Percentiles rank a stretch among this genome's conserved stretches.
Evolutionary conservation across 2,113 vertebrate genomes (phyloP).

Genomic region (Leucosticte australis): DNA sequence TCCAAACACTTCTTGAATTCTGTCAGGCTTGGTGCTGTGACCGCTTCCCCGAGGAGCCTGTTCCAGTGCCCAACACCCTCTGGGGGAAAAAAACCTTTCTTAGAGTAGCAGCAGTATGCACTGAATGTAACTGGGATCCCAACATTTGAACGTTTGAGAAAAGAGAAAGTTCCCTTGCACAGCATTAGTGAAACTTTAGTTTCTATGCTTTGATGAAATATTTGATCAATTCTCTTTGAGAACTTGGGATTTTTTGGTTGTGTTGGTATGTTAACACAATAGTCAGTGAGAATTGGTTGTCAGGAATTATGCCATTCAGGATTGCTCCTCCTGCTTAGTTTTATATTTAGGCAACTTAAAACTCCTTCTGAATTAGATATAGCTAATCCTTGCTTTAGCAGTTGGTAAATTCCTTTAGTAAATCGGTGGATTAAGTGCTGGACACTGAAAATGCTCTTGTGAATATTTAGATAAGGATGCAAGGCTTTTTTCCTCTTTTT

Average conservation of each 20-base stretch:
- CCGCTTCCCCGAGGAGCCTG: neutral
- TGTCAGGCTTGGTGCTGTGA: neutral
- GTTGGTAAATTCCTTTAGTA: neutral
- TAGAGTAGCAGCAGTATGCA: fast-evolving
- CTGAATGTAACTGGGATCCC: neutral
- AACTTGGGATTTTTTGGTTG: neutral
- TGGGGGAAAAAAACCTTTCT: neutral
- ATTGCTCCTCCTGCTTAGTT: neutral
- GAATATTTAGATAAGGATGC: neutral
- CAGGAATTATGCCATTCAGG: neutral
- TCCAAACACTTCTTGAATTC: neutral
- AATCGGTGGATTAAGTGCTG: neutral
- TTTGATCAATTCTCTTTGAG: fast-evolving
- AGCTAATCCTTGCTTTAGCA: constrained; percentile 25
- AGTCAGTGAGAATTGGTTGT: neutral
- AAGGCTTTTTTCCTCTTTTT: neutral
- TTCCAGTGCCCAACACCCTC: neutral
- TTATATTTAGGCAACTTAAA: constrained; percentile 10
- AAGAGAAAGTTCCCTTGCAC: neutral
- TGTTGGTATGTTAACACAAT: neutral
- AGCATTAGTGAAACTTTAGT: neutral
- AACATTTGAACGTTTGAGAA: neutral
- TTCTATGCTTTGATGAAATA: fast-evolving
- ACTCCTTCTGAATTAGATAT: neutral
- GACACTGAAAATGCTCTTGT: neutral